Evolutionary conservation across 53 echinoderm and acorn worm species (phyloP), one percentile per base, ranked within the genome.

Genomic region (Glandiceps talaboti): DNA sequence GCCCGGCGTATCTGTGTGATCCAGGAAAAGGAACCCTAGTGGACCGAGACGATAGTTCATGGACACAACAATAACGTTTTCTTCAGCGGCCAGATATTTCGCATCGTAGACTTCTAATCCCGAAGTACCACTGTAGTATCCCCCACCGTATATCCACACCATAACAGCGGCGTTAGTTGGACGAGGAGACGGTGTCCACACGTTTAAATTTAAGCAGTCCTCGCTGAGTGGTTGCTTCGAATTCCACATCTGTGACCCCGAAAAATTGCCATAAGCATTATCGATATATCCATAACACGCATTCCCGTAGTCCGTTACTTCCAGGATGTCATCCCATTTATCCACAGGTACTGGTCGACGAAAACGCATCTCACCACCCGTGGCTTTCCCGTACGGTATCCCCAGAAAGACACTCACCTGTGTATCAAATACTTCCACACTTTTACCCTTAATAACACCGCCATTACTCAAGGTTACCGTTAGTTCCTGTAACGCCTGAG

Each of bases 171-270:
- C 64, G 30, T 85, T 77, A 28, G 77, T 79, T 27, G 96, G 96
- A 30, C 96, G 77, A 1, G 96, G 96, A 77, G 90, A 88, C 0
- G 96, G 90, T 26, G 86, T 86, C 92, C 96, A 92, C 14, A 92
- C 89, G 78, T 96, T 96, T 29, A 96, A 81, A 82, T 96, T 96
- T 73, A 96, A 79, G 73, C 96, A 96, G 84, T 96, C 92, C 79
- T 96, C 96, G 1, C 74, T 30, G 25, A 92, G 80, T 31, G 31
- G 73, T 1, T 86, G 90, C 27, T 90, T 87, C 0, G 92, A 89
- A 76, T 93, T 93, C 96, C 96, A 96, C 90, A 90, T 90, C 77
- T 84, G 82, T 0, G 90, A 83, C n/a, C 86, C 96, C 45, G 30
- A 77, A 28, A 90, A 92, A 20, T 45, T 20, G 20, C 64, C 64